These are phyloP conservation scores for Ariolimax columbianus DNA, from an alignment of 2,888 invertebrate species.

Conservation along the genomic window DNA sequence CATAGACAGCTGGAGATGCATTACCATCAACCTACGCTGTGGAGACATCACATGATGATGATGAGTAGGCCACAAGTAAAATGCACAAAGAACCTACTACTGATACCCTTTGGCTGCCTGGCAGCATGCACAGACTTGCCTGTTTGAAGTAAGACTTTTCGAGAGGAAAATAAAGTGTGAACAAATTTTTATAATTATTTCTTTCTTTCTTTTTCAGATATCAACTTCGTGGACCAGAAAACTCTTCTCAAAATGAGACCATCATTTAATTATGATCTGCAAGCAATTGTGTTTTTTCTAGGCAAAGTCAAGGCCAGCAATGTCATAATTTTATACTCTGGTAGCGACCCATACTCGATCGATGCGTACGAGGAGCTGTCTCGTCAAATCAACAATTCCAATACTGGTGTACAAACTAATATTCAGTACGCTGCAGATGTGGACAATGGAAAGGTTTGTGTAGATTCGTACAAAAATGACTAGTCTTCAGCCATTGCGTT, in stretches of 20 bases:
- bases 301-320: constrained; percentile 2
- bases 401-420: not conserved
- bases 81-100: no score
- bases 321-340: constrained; percentile 32
- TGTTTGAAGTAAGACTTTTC: no score
- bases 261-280: constrained; percentile 32
- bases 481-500: no score
- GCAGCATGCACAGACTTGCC: no score
- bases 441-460: not conserved
- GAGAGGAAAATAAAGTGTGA: not conserved
- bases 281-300: constrained; percentile 27
- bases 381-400: not conserved
- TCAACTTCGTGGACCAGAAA: constrained; percentile 15
- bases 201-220: constrained; percentile 27
- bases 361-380: constrained; percentile 29
- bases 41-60: no score
- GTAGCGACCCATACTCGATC: constrained; percentile 1
- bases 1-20: no score
- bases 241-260: constrained; percentile 31
- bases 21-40: no score
- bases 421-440: constrained; percentile 33
- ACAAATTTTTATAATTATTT: not conserved
- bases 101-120: no score
- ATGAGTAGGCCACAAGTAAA: no score
- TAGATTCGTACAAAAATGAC: no score